phyloP scores from a whole-genome alignment of 2,113 vertebrate genomes.

The Ornithorhynchus anatinus region DNA sequence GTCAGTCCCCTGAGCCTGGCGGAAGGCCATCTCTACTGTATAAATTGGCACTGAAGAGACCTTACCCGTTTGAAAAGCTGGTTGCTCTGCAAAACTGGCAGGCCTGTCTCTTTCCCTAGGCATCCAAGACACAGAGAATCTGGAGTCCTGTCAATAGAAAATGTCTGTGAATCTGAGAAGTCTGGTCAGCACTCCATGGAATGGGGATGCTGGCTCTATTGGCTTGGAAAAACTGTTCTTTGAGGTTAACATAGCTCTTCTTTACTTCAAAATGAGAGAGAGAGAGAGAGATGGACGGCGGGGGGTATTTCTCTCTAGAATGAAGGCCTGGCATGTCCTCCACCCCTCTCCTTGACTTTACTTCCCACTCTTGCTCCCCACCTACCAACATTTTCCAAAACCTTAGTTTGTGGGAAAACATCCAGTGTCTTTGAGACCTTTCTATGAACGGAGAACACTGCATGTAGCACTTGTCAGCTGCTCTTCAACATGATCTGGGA shows the following conservation, averaged over 20 bases:
- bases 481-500: no score
- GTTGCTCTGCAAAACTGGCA: neutral
- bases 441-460: neutral
- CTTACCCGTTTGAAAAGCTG: neutral
- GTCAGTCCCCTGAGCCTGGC: no score
- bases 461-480: neutral
- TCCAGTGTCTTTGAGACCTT: neutral
- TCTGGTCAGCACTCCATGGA: neutral
- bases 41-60: neutral
- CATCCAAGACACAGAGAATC: neutral
- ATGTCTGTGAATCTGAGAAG: neutral
- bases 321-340: neutral
- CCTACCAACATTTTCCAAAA: neutral
- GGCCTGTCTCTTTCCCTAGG: neutral
- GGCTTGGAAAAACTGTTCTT: neutral
- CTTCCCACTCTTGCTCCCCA: neutral
- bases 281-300: neutral
- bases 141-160: neutral
- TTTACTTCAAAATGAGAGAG: no score
- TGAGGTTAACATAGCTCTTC: no score
- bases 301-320: neutral
- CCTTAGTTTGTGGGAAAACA: slow-evolving; percentile 18
- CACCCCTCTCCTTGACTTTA: neutral
- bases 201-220: neutral
- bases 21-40: neutral